phyloP scores from a whole-genome alignment of 2,797 vertebrate genomes.

The Chaetophractus vellerosus region DNA sequence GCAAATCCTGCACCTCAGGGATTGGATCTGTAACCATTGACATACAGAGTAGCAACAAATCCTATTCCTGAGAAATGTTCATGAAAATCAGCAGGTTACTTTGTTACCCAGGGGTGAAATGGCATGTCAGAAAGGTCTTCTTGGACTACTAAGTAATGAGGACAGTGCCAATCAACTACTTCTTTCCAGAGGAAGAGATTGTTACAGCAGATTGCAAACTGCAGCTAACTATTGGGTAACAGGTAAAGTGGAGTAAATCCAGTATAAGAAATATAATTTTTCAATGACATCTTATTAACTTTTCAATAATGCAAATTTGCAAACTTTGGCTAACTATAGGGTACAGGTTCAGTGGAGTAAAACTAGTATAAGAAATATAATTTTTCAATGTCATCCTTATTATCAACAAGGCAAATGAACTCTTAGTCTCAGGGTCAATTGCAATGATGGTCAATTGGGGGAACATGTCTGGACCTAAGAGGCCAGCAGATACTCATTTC shows the following conservation, averaged over 20 bases:
- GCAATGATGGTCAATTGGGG: background rate
- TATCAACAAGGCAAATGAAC: background rate
- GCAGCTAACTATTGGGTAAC: background rate
- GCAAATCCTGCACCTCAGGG: background rate
- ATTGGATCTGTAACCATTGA: background rate
- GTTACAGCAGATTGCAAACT: background rate
- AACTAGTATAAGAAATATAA: background rate
- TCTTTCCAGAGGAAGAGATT: background rate
- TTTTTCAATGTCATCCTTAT: background rate
- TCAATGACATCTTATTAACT: too few relatives aligned
- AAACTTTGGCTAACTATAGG: background rate
- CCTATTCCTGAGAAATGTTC: background rate
- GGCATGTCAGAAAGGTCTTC: background rate
- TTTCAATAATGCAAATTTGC: background rate
- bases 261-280: too few relatives aligned
- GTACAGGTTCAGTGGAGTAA: background rate
- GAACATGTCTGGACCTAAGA: background rate
- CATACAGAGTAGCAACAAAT: background rate
- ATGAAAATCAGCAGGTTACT: background rate
- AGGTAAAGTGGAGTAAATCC: background rate
- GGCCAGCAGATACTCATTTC: background rate
- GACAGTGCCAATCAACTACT: background rate
- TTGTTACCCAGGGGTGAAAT: background rate
- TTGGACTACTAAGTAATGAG: background rate
- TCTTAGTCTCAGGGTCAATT: background rate